Conservation (phyloP, 2,113 vertebrate species). For the Carlito syrichta region DNA sequence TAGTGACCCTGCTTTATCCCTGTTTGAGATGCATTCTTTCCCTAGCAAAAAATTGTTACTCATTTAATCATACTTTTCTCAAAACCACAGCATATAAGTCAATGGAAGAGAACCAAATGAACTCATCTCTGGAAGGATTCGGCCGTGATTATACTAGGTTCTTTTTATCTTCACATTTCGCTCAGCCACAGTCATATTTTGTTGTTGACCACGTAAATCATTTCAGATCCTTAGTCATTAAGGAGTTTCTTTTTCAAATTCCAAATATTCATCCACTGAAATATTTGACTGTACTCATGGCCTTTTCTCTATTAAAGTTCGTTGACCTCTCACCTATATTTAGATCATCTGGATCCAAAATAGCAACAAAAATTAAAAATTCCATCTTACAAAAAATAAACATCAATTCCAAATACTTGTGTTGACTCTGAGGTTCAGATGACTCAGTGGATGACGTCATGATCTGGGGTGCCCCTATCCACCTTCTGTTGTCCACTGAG, state of each 20-base stretch:
- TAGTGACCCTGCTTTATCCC: background rate
- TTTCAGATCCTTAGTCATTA: background rate
- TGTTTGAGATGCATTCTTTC: background rate
- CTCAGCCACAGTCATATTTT: background rate
- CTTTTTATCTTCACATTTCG: background rate
- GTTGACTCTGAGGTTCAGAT: conserved; percentile 34
- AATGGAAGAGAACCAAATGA: conserved; percentile 9
- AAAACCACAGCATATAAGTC: background rate
- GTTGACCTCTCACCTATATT: background rate
- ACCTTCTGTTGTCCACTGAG: background rate
- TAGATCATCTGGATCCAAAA: background rate
- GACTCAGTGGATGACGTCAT: background rate
- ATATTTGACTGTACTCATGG: background rate
- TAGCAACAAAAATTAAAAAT: conserved; percentile 15
- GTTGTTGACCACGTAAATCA: background rate
- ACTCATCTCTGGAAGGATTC: background rate
- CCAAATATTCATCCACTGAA: background rate
- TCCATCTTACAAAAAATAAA: background rate
- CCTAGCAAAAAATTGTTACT: background rate
- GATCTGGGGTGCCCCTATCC: background rate
- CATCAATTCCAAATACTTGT: background rate
- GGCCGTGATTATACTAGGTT: background rate
- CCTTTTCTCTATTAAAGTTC: background rate
- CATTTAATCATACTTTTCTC: conserved; percentile 1
- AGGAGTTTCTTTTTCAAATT: background rate